Evolutionary conservation across 2,113 vertebrate species (phyloP), one percentile per base, ranked within the genome.

Genomic region (Sceloporus undulatus): DNA sequence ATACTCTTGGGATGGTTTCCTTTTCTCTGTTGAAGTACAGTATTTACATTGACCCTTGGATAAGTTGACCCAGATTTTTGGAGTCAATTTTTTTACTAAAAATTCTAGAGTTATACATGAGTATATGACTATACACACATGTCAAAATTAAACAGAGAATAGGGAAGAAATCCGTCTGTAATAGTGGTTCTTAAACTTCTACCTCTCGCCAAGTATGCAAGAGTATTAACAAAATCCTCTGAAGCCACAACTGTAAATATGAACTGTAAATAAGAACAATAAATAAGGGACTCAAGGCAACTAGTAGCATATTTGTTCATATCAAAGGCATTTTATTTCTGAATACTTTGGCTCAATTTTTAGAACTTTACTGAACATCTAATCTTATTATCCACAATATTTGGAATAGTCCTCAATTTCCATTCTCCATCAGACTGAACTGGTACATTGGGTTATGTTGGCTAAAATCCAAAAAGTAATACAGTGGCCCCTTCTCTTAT

Each of bases 311-410:
- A 29, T 83, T 82, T 70, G 65, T 82, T 68, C 52, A 71, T 40
- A 54, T 56, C 68, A 59, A 19, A 71, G 38, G 2, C 34, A 54
- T 79, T 21, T n/a, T 27, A 11, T 16, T 13, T 54, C 23, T 59
- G 65, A 40, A 27, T 68, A 86, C 56, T 74, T 4, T 56, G 70
- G 54, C 21, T 40, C 2, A 48, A 34, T 11, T 27, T 38, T 70
- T 70, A 13, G 27, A 40, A 18, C 10, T 76, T 21, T 62, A 62
- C 59, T 14, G 59, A 4, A 18, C 18, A 18, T 62, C 5, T 9
- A 82, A 27, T 81, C 5, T 9, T 87, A 27, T 81, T 65, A 42
- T 82, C 52, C 74, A 29, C 40, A 75, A 27, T 42, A 66, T 87
- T 40, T 82, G 59, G 52, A 9, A 7, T 74, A 62, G 56, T 56